Evolutionary conservation across 2,113 vertebrate genomes (phyloP).

Genomic region (Sceloporus undulatus): DNA sequence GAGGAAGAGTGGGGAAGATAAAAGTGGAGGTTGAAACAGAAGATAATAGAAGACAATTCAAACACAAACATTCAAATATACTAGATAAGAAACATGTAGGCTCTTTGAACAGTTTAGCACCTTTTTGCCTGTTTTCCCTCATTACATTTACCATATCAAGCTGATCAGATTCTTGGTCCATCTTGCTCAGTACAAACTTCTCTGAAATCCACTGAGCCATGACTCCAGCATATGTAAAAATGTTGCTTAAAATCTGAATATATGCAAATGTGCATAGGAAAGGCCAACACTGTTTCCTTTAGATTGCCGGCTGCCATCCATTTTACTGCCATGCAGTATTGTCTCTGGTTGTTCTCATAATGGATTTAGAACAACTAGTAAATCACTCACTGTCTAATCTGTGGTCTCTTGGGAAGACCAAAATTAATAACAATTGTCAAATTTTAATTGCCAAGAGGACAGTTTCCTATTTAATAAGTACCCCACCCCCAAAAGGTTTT

Average conservation of each 20-base stretch:
- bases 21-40: constrained; percentile 55
- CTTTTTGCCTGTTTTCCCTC: background rate
- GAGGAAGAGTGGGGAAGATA: constrained; percentile 58
- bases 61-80: constrained; percentile 66
- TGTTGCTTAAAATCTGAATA: background rate
- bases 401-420: constrained; percentile 33
- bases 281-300: background rate
- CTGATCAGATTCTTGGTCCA: background rate
- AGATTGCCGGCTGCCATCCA: background rate
- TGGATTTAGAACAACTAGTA: constrained; percentile 27
- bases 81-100: constrained; percentile 60
- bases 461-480: constrained; percentile 10
- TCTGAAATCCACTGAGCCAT: background rate
- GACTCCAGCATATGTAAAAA: background rate
- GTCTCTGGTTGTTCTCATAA: constrained; percentile 4
- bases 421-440: constrained; percentile 49
- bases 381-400: constrained; percentile 22
- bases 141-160: background rate
- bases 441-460: constrained; percentile 43
- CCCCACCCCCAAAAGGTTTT: background rate
- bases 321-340: constrained; percentile 38
- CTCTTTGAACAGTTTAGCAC: background rate
- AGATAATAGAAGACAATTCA: constrained; percentile 68
- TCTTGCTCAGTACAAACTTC: background rate
- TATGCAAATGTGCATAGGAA: background rate